Evolutionary conservation across 2,797 vertebrate genomes (phyloP), one percentile per base, ranked within the genome.

Genomic region (Bryconaethiops microstoma): DNA sequence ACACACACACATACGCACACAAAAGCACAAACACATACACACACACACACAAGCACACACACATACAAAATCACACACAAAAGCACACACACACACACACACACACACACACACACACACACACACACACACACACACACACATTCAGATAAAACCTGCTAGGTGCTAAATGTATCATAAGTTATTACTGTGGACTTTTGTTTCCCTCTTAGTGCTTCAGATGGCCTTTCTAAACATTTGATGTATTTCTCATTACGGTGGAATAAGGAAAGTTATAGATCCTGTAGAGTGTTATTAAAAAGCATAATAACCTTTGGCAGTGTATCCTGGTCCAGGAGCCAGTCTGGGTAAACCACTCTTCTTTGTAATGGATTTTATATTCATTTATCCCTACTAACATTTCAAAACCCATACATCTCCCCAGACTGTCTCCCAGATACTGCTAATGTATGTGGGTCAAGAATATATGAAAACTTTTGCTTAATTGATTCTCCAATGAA

Each of bases 261-360:
- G 19, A 50, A 65, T 17, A 73, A 2, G 25, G 55, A 72, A 83
- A 71, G 39, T 48, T 39, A 70, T 71, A 14, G 52, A 60, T 65
- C 16, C 45, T 48, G 62, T 23, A 2, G 29, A 57, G 9, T 48
- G 69, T 69, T 23, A 48, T 82, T 21, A 23, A 60, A 50, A 52
- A 71, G 59, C 6, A 14, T 16, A 35, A 21, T 48, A 62, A 14
- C 23, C 62, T 35, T 8, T 50, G 25, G 17, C 13, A 21, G 16
- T 48, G 16, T 16, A 42, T 5, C 57, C 54, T 63, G 67, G n/a
- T 77, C 17, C 25, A 25, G 7, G 35, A 68, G 54, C 16, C 6
- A 23, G 29, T 16, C 63, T 77, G 62, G 74, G 57, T 7, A 54
- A 79, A 57, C 29, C 5, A 16, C 62, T 19, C 7, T 35, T 48